A percentile compares a stretch with the other conserved stretches of the same genome.
phyloP scores from a whole-genome alignment of 1,140 invertebrate species.

The Drosophila setifemur region DNA sequence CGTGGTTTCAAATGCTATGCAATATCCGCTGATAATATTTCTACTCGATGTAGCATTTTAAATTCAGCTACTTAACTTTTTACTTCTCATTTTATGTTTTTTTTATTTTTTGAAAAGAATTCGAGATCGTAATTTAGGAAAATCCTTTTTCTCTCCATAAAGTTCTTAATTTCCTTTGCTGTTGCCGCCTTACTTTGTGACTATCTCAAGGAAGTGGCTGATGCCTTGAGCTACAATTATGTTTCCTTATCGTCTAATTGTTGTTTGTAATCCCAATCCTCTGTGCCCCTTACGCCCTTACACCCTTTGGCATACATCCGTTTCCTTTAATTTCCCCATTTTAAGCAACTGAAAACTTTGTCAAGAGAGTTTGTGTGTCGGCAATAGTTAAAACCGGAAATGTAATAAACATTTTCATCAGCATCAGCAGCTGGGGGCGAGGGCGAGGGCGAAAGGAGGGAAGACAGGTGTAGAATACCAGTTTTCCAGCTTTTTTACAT shows the following conservation, averaged over 20 bases:
- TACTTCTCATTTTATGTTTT: not conserved
- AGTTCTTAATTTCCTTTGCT: slow-evolving; percentile 12
- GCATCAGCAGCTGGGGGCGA: not conserved
- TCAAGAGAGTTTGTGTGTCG: slow-evolving; percentile 28
- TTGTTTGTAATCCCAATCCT: slow-evolving; percentile 18
- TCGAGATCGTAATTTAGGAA: slow-evolving; percentile 13
- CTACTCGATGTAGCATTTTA: too few relatives aligned
- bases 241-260: slow-evolving; percentile 38
- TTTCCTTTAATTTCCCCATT: slow-evolving; percentile 40
- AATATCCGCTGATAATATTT: too few relatives aligned
- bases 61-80: too few relatives aligned
- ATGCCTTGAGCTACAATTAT: slow-evolving; percentile 23
- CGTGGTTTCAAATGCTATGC: not conserved
- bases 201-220: slow-evolving; percentile 9
- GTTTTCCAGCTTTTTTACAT: slow-evolving; percentile 39
- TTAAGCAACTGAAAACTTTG: slow-evolving; percentile 10
- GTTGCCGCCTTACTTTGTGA: not conserved
- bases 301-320: slow-evolving; percentile 36
- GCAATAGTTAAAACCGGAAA: slow-evolving; percentile 22
- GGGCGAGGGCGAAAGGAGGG: not conserved
- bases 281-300: not conserved
- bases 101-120: slow-evolving; percentile 1
- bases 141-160: too few relatives aligned
- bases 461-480: slow-evolving; percentile 26
- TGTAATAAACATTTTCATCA: slow-evolving; percentile 30